Evolutionary conservation across 2,113 vertebrate species (phyloP).

Genomic region (Eubucco bourcierii): DNA sequence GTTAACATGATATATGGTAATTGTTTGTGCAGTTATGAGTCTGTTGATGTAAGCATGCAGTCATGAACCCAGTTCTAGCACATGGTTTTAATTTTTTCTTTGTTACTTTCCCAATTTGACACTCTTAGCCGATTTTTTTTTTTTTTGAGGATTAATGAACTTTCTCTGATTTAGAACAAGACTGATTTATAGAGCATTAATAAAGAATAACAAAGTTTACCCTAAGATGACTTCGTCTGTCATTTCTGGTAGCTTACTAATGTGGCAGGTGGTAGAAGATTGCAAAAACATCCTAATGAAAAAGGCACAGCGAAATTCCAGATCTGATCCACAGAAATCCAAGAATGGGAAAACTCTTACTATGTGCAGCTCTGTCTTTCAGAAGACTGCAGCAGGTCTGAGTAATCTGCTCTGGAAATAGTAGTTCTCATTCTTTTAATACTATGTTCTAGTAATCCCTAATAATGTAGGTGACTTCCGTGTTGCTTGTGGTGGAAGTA

Average conservation of each 20-base stretch:
- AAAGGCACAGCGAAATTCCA: constrained; percentile 47
- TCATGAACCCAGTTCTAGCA: constrained; percentile 49
- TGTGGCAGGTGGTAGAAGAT: constrained; percentile 67
- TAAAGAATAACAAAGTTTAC: constrained; percentile 72
- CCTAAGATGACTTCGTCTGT: constrained; percentile 67
- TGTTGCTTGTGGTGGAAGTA: neutral
- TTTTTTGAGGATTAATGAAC: constrained; percentile 72
- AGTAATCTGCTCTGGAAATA: constrained; percentile 48
- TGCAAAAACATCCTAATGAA: constrained; percentile 36
- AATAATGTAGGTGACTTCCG: neutral
- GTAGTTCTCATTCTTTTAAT: constrained; percentile 4
- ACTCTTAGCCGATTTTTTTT: constrained; percentile 52
- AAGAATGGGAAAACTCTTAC: constrained; percentile 56
- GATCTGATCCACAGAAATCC: constrained; percentile 66
- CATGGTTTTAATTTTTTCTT: constrained; percentile 75
- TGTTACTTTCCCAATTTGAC: constrained; percentile 65
- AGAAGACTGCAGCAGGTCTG: constrained; percentile 56
- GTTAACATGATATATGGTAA: constrained; percentile 76
- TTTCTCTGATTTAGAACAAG: constrained; percentile 63
- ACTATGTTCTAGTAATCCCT: constrained; percentile 23
- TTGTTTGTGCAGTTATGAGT: constrained; percentile 67
- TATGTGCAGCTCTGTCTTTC: constrained; percentile 47
- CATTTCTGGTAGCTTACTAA: constrained; percentile 70
- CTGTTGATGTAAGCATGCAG: constrained; percentile 49
- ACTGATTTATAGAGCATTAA: constrained; percentile 67